These are phyloP conservation scores for Lepidurus apus DNA, from an alignment of 1,140 invertebrate genomes.

Conservation along the genomic window DNA sequence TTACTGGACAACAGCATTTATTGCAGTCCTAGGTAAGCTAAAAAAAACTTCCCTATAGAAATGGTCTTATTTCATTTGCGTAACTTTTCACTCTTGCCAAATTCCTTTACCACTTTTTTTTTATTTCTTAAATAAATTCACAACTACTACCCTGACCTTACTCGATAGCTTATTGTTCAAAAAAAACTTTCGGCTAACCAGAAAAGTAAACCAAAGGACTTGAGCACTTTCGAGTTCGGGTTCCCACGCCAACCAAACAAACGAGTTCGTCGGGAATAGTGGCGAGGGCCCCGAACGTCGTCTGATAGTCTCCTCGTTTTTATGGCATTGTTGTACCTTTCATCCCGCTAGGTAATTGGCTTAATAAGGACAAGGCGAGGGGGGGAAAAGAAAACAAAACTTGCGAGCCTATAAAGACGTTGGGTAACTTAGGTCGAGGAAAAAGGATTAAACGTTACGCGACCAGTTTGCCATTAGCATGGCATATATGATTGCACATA, in stretches of 20 bases:
- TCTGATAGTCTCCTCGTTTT: constrained; percentile 1
- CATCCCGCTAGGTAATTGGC: neutral
- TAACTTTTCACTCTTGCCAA: too few species aligned
- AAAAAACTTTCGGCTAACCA: neutral
- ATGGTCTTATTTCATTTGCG: neutral
- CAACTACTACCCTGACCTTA: neutral
- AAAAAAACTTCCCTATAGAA: neutral
- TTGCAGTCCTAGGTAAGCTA: constrained; percentile 9
- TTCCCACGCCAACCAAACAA: constrained; percentile 21
- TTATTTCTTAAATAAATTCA: neutral
- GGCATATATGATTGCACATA: too few species aligned
- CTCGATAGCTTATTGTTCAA: neutral
- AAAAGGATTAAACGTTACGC: too few species aligned
- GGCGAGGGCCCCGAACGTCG: neutral
- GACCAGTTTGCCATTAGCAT: too few species aligned
- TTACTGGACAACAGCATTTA: neutral
- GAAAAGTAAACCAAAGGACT: neutral
- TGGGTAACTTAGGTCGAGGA: too few species aligned
- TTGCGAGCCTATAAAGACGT: neutral
- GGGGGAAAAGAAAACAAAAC: neutral
- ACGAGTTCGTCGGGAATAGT: neutral
- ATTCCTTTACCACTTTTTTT: neutral
- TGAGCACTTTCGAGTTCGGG: constrained; percentile 4
- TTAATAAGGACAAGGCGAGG: neutral
- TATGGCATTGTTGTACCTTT: neutral